phyloP scores from a whole-genome alignment of 2,113 vertebrate species.

The Vulpes ferrilata region DNA sequence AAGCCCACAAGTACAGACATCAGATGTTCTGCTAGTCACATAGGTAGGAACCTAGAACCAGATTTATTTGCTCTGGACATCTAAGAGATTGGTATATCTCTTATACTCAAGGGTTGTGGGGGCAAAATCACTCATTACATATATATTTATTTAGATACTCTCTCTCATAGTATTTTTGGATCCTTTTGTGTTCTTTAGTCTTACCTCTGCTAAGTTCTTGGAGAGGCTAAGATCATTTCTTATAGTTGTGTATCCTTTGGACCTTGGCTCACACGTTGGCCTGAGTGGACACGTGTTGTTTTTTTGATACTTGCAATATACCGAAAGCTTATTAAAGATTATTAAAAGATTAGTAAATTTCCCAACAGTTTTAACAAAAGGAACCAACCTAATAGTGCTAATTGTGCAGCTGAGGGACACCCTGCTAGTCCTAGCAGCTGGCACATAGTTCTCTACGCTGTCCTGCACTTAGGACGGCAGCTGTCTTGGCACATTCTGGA shows the following conservation, averaged over 20 bases:
- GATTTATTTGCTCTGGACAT: background rate
- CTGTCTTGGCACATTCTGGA: background rate
- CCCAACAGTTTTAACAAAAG: background rate
- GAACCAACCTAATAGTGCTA: background rate
- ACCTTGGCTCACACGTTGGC: background rate
- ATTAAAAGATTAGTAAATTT: conserved; percentile 3
- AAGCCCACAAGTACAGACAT: background rate
- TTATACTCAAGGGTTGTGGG: background rate
- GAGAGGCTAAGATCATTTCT: background rate
- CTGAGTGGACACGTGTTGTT: background rate
- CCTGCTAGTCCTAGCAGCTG: background rate
- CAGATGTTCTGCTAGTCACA: background rate
- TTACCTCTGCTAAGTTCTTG: background rate
- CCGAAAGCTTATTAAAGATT: background rate
- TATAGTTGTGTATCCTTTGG: background rate
- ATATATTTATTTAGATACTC: background rate
- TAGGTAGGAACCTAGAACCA: background rate
- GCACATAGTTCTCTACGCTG: background rate
- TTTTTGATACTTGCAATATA: background rate
- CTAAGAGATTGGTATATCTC: background rate
- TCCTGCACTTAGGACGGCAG: background rate
- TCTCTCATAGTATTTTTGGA: background rate
- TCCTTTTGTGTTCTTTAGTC: background rate
- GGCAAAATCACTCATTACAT: background rate
- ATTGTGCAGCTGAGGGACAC: background rate